Conservation (phyloP, 1,140 invertebrate genomes). For the Dendrolimus kikuchii region DNA sequence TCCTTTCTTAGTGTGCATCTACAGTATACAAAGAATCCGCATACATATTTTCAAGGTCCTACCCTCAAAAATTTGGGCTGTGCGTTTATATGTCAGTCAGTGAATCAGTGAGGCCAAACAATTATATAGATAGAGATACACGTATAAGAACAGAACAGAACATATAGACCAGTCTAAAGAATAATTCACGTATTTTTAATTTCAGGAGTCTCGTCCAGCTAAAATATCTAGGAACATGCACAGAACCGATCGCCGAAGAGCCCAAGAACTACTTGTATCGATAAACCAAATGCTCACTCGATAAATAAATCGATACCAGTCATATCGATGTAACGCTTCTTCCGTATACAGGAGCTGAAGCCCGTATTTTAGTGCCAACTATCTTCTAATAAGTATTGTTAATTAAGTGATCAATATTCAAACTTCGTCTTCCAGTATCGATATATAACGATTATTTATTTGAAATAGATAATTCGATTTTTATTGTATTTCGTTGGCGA, state of each 20-base stretch:
- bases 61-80: too few relatives aligned
- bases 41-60: too few relatives aligned
- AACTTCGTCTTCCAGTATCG: slow-evolving; percentile 17
- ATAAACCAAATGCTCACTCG: slow-evolving; percentile 28
- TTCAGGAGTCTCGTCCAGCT: slow-evolving; percentile 61
- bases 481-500: too few relatives aligned
- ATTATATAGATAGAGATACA: too few relatives aligned
- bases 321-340: slow-evolving; percentile 22
- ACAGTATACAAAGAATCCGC: too few relatives aligned
- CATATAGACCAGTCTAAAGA: not conserved
- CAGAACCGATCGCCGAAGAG: slow-evolving; percentile 64
- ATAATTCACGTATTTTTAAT: slow-evolving; percentile 12
- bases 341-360: slow-evolving; percentile 8
- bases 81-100: too few relatives aligned
- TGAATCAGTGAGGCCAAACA: too few relatives aligned
- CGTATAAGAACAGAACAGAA: not conserved
- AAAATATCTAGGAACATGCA: slow-evolving; percentile 64
- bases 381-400: slow-evolving; percentile 19
- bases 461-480: too few relatives aligned
- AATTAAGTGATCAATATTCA: slow-evolving; percentile 21
- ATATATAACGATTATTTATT: too few relatives aligned
- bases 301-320: slow-evolving; percentile 16
- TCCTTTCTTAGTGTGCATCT: too few relatives aligned
- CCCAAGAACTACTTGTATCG: slow-evolving; percentile 70
- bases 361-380: slow-evolving; percentile 30